Base-by-base conservation (phyloP, 2,797 vertebrate genomes). In the Neostethus bicornis region DNA sequence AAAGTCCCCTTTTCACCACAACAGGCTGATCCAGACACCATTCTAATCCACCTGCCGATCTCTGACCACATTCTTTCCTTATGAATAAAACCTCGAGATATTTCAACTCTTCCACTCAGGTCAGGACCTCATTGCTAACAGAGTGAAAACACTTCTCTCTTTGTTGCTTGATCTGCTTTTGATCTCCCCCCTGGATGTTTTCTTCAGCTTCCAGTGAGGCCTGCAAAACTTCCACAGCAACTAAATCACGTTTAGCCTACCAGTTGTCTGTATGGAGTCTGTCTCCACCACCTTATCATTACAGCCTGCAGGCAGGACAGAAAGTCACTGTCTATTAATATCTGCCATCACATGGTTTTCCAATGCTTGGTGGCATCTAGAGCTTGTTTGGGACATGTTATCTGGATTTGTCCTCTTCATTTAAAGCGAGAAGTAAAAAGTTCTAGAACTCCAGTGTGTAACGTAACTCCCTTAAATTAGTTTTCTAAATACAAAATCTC, bases 261-360 rank as follows among this genome's bases (percentile, higher is more conserved):
- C 58, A 44, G 47, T 29, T 13, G 2, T 39, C 28, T 39, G 31
- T 28, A 46, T 57, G 42, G 34, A 31, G n/a, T 54, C 59, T 60
- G 53, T 62, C 61, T 70, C 50, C 34, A 21, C 19, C 21, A 5
- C 45, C 47, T 59, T 31, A 45, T 47, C 5, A 9, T 42, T 13
- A 47, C 37, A 51, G 21, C 48, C 44, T 32, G 25, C 66, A 51
- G 51, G 32, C 62, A 46, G 41, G 12, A 49, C 25, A 12, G n/a
- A 26, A 50, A 68, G 39, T 55, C 71, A 47, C 19, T 34, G 3
- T 60, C 80, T 87, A 87, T 84, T 82, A 84, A 83, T 88, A 88
- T 77, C 78, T 24, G 45, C 46, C 55, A 72, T 85, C 57, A 51
- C 34, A 64, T 32, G 48, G 26, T 39, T 47, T 58, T 51, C 32